Evolutionary conservation across 2,797 vertebrate genomes (phyloP), one percentile per base, ranked within the genome.

Genomic region (Poliocrania exsul): DNA sequence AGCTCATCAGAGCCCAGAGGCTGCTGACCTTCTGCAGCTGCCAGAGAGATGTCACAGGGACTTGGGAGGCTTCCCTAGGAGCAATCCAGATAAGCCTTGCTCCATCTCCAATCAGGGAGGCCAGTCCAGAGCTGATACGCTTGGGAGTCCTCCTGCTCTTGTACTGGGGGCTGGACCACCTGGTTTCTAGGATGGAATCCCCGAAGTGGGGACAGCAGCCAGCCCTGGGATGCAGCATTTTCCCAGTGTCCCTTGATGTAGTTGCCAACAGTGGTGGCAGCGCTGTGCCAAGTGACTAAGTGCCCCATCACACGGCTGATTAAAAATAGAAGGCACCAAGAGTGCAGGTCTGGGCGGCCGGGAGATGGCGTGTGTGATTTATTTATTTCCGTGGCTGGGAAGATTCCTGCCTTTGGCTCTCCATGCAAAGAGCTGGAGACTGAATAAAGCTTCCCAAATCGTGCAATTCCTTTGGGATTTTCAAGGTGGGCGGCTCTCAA

Each of bases 291-390:
- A 67, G 33, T 3, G 26, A 46, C 5, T 6, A 13, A 33, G 6
- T 5, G 21, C 7, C 24, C 16, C 24, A 57, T 29, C 50, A 0
- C 29, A 13, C 0, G 44, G 54, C 12, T 6, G 35, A 11, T 5
- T 6, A 4, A 13, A 33, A 23, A 4, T 0, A 26, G 31, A 23
- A 65, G 66, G 58, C 50, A 25, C 37, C 16, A 2, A 11, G 29
- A 0, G 49, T 20, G 75, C 47, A 4, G 28, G 20, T 6, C 21
- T 7, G 51, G 67, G 25, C 3, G 73, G 54, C 95, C 97, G 26
- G 95, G 86, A 97, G 97, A 77, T 95, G 97, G 96, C 93, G 93
- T 8, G 2, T 69, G 57, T 13, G 89, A 78, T 84, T 90, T 57
- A 71, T 25, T 75, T 69, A 61, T 92, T 82, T 11, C 53, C 7